Evolutionary conservation across 2,113 vertebrate species (phyloP).

Genomic region (Leucopternis melanops): DNA sequence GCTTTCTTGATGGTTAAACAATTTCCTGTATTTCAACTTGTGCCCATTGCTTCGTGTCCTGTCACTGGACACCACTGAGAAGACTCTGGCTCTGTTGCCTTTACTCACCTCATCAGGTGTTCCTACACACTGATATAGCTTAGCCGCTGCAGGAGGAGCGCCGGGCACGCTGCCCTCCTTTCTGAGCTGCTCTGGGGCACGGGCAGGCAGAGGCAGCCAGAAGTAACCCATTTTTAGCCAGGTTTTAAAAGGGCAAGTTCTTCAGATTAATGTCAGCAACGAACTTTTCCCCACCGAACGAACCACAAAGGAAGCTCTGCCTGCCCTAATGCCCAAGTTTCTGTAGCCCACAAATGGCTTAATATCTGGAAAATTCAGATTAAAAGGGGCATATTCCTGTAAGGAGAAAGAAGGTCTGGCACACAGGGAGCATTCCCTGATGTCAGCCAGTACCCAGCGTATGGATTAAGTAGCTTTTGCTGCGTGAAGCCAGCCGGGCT

Average conservation of each 20-base stretch:
- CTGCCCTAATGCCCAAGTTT: background rate
- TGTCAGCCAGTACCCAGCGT: background rate
- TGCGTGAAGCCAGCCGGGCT: background rate
- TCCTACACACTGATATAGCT: background rate
- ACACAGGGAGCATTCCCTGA: background rate
- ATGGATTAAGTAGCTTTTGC: background rate
- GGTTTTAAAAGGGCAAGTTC: background rate
- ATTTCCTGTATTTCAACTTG: background rate
- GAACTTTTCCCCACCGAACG: fast-evolving
- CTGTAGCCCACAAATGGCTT: background rate
- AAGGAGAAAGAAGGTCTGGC: background rate
- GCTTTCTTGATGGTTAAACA: background rate
- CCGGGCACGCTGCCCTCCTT: background rate
- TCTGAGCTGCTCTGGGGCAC: background rate
- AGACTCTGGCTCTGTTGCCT: background rate
- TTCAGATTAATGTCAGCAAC: background rate
- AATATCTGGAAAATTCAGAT: background rate
- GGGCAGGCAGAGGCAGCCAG: background rate
- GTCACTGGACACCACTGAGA: background rate
- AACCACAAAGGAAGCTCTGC: background rate
- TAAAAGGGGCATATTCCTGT: background rate
- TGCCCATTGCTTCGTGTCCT: background rate
- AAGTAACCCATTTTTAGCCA: background rate
- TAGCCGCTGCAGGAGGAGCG: background rate
- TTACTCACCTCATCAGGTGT: background rate